These are phyloP conservation scores for Bombus terrestris DNA, from an alignment of 1,140 invertebrate genomes.

Conservation along the genomic window DNA sequence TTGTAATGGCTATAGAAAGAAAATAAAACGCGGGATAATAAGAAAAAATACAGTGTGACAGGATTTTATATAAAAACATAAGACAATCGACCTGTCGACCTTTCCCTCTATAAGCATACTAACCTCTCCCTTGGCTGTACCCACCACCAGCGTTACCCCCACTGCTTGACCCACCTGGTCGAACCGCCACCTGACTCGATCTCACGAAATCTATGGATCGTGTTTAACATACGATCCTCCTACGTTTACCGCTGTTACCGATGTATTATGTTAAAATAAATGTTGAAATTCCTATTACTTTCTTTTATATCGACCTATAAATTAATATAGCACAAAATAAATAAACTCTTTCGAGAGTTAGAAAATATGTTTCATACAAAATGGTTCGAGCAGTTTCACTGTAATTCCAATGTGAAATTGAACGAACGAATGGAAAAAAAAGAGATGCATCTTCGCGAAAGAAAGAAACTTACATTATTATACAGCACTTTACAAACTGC, in stretches of 20 bases:
- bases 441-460: background rate
- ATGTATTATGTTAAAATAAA: background rate
- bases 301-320: background rate
- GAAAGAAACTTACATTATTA: background rate
- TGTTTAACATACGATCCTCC: constrained; percentile 36
- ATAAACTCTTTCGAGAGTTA: constrained; percentile 13
- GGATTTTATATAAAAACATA: background rate
- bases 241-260: background rate
- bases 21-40: background rate
- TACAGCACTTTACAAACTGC: background rate
- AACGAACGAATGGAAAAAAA: constrained; percentile 7
- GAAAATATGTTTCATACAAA: constrained; percentile 39
- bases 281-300: background rate
- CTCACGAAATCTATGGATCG: constrained; percentile 60
- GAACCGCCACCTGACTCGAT: constrained; percentile 70
- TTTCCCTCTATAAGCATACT: constrained; percentile 65
- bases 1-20: background rate
- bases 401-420: constrained; percentile 16
- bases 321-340: background rate
- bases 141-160: constrained; percentile 45
- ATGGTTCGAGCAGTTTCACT: constrained; percentile 29
- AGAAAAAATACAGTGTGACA: background rate
- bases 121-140: constrained; percentile 60
- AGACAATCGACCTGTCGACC: constrained; percentile 65
- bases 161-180: constrained; percentile 65